Percentiles rank a stretch among this genome's conserved stretches.
phyloP scores from a whole-genome alignment of 2,888 invertebrate species.

The Labia minor region DNA sequence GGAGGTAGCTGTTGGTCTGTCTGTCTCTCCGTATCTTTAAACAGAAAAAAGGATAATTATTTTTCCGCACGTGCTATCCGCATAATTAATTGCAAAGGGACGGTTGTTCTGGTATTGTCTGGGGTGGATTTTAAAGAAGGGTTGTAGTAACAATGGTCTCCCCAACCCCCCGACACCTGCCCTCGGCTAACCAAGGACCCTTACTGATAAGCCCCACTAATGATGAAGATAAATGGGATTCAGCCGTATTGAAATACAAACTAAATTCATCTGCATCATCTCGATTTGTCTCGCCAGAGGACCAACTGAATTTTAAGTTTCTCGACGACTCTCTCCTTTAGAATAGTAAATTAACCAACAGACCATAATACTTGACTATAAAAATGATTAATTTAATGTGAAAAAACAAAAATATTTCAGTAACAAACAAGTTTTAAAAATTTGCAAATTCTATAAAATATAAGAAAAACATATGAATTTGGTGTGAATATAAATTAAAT shows the following conservation, averaged over 20 bases:
- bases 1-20: too few relatives aligned
- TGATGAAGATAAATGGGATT: slow-evolving; percentile 1
- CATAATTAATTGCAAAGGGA: slow-evolving; percentile 5
- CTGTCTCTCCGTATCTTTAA: neutral
- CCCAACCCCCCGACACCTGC: neutral
- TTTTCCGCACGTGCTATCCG: slow-evolving; percentile 8
- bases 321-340: too few relatives aligned
- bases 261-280: neutral
- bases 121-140: neutral
- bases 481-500: too few relatives aligned
- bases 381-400: too few relatives aligned
- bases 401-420: too few relatives aligned
- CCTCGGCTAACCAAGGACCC: neutral
- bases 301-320: neutral
- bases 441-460: too few relatives aligned
- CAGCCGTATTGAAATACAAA: neutral
- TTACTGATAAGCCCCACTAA: neutral
- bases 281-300: neutral
- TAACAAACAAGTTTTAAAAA: too few relatives aligned
- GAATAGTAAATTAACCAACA: too few relatives aligned
- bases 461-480: too few relatives aligned
- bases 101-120: neutral
- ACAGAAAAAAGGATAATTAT: neutral
- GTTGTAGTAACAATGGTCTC: neutral
- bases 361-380: too few relatives aligned